Evolutionary conservation across 2,113 vertebrate species (phyloP), one percentile per base, ranked within the genome.

Genomic region (Porphyrio hochstetteri): DNA sequence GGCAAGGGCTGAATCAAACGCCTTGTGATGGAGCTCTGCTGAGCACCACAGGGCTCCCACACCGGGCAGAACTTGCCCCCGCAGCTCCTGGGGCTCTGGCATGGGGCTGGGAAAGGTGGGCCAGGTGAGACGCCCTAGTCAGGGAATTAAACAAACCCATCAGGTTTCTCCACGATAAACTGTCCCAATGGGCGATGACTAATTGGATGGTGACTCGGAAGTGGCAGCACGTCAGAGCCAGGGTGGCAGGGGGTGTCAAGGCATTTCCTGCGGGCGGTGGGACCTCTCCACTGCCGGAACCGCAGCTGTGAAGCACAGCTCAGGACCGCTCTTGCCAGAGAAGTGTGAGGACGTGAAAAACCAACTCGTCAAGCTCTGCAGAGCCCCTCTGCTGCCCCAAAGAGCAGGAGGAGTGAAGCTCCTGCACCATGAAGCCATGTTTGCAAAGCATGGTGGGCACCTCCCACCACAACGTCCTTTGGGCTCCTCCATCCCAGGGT

Each of bases 301-400:
- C 7, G 2, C 36, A 33, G 69, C 44, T 3, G 0, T 2, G 0
- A 42, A 59, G 76, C 36, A 44, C 13, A 68, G 40, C 46, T 4
- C 18, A n/a, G 40, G 40, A 35, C 33, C 5, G 1, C 8, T 40
- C 33, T 44, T 72, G 63, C 16, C 50, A 53, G 9, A 90, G 59
- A 81, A 82, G 44, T 1, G 3, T 25, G 44, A 87, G 68, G 59
- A 44, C 9, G 13, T 1, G 1, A 82, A 65, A 5, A 56, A 10
- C 25, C 4, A 80, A 46, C 23, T 40, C 57, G 28, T 77, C 24
- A 25, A 13, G n/a, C 17, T 77, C 79, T 17, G 10, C 14, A 25
- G 44, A 89, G 44, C 20, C 50, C n/a, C 57, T 63, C 76, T 1
- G 0, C 20, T 2, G 4, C 19, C 1, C 0, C 5, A 29, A 33